Conservation (phyloP, 2,113 vertebrate species). For the Buteo buteo region DNA sequence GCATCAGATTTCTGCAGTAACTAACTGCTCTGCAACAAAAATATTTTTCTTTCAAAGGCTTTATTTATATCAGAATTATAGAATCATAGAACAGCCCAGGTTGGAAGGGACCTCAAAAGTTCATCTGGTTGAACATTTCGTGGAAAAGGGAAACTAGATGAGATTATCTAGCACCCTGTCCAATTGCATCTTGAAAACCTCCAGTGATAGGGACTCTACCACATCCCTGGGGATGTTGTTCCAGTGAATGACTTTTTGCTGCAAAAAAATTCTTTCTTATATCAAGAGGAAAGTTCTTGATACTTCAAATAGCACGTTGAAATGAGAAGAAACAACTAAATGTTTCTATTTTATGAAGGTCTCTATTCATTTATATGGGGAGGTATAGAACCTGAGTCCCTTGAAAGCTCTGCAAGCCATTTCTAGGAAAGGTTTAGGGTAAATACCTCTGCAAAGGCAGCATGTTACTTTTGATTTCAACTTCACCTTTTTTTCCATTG, state of each 20-base stretch:
- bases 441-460: neutral
- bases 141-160: neutral
- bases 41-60: neutral
- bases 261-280: neutral
- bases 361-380: neutral
- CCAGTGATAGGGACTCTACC: neutral
- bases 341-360: neutral
- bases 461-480: neutral
- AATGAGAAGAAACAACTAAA: neutral
- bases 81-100: neutral
- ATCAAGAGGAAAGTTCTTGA: neutral
- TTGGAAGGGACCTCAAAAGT: neutral
- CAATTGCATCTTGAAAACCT: neutral
- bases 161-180: neutral
- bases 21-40: neutral
- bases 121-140: neutral
- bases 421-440: neutral
- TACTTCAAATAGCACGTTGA: neutral
- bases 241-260: neutral
- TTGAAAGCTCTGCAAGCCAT: neutral
- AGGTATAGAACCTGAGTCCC: neutral
- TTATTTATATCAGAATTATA: neutral
- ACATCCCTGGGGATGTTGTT: fast-evolving
- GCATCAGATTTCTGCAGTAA: neutral
- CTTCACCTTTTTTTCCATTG: neutral